Evolutionary conservation across 2,797 vertebrate genomes (phyloP), one percentile per base, ranked within the genome.

Genomic region (Sorex maritimensis): DNA sequence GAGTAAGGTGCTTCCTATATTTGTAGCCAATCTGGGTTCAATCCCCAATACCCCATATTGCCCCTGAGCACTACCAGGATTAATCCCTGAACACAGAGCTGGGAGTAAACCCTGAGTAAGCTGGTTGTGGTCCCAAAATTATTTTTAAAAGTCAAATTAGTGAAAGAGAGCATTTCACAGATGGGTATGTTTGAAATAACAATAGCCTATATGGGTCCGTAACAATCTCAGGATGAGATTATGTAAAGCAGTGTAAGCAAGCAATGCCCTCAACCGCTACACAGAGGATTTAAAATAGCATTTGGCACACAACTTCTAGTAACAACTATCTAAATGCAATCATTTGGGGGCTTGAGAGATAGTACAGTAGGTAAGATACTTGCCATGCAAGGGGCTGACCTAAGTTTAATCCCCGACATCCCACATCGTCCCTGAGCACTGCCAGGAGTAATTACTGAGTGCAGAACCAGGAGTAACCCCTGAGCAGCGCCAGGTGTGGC

Each of bases 141-240:
- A 46, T 96, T 94, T 69, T 82, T 91, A 28, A 90, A 23, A 34
- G 75, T 95, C 82, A 87, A 95, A 5, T 65, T 58, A 84, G 87
- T 67, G 46, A 34, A 71, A 8, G 73, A 58, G 13, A 86, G 14
- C 28, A 75, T 5, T 82, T 83, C 61, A 46, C 34, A 80, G 21
- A 75, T 13, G 90, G 63, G 14, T 9, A 67, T 55, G 30, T 78
- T 92, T 85, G 83, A 77, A 81, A 90, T 69, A 63, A 34, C 26
- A 79, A 72, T 38, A 68, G 81, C 5, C 17, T 26, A 0, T 44
- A 44, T 61, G 52, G 34, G 5, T 82, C 67, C 55, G 1, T 65
- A 91, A 82, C 8, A 93, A 30, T 34, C 61, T 89, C 63, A 14
- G n/a, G 90, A 80, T 96, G 52, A 90, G 30, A 44, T 84, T 95